Conservation (phyloP, 1,140 invertebrate genomes). For the Cyrtorhinus lividipennis region DNA sequence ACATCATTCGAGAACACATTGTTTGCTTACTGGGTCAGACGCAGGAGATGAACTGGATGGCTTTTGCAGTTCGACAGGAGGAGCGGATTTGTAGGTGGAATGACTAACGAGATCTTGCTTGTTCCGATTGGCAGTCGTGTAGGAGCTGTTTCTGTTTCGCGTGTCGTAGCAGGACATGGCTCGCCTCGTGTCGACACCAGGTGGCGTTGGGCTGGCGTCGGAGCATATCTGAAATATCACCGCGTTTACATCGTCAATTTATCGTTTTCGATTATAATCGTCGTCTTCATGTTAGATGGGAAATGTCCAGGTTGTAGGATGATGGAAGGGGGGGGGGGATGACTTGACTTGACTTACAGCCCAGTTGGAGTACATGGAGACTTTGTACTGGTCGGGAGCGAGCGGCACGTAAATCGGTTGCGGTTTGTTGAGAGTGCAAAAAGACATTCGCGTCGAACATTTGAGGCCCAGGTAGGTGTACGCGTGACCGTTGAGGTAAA, state of each 20-base stretch:
- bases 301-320: no score
- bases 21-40: no score
- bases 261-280: background rate
- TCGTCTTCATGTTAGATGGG: background rate
- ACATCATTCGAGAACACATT: no score
- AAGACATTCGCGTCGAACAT: conserved; percentile 76
- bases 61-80: no score
- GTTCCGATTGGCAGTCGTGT: conserved; percentile 37
- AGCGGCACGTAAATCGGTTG: conserved; percentile 84
- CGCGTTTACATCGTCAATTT: background rate
- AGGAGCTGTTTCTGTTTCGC: conserved; percentile 45
- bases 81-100: conserved; percentile 38
- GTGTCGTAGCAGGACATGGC: conserved; percentile 57
- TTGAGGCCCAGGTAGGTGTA: conserved; percentile 85
- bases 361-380: conserved; percentile 99
- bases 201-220: conserved; percentile 51
- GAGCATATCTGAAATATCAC: conserved; percentile 44
- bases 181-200: conserved; percentile 50
- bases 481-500: conserved; percentile 77
- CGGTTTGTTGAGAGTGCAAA: conserved; percentile 80
- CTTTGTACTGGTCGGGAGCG: conserved; percentile 61
- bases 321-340: no score
- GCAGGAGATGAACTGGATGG: no score
- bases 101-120: conserved; percentile 52
- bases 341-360: conserved; percentile 40